Base-by-base conservation (phyloP, 2,113 vertebrate species). In the Colinus virginianus region DNA sequence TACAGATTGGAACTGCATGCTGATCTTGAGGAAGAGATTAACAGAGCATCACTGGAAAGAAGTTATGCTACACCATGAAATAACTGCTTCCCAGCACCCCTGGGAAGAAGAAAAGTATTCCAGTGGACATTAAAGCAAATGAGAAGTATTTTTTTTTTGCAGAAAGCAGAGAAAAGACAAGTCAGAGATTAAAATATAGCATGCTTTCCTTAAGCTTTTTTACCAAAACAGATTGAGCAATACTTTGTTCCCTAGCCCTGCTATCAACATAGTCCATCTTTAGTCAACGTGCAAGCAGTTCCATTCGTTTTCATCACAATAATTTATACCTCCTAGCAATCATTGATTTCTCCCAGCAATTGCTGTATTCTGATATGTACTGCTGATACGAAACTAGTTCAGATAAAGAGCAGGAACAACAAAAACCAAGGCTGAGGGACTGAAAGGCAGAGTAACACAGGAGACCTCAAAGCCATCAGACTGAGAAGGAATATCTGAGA, bases 21-120 rank as follows among this genome's bases (percentile, higher is more conserved):
- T 34, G 34, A 62, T 69, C 51, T 46, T 59, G 62, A 77, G 63
- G 21, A 48, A 68, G 63, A 87, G 71, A 68, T 71, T 49, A 88
- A 72, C 22, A 83, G 46, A 77, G 61, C 64, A 19, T 38, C 42
- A 8, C 13, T 26, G 51, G 63, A 75, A 75, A 11, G 40, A 77
- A 79, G 61, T 66, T 62, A n/a, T 36, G 68, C 38, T 55, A 68
- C 23, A 51, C 38, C 69, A 81, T 8, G 36, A 76, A 89, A 23
- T 45, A 82, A 51, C 42, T 77, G 75, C 82, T 93, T 87, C 66
- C 63, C 91, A 95, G 34, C 38, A 93, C 32, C 46, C 68, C 30
- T 1, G 56, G 84, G 67, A 87, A 90, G 42, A 66, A 7, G 28
- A 55, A 7, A 28, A 46, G 12, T 51, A 58, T 71, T 94, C 71